These are phyloP conservation scores for Elachura formosa DNA, from an alignment of 2,113 vertebrate genomes.

Conservation along the genomic window DNA sequence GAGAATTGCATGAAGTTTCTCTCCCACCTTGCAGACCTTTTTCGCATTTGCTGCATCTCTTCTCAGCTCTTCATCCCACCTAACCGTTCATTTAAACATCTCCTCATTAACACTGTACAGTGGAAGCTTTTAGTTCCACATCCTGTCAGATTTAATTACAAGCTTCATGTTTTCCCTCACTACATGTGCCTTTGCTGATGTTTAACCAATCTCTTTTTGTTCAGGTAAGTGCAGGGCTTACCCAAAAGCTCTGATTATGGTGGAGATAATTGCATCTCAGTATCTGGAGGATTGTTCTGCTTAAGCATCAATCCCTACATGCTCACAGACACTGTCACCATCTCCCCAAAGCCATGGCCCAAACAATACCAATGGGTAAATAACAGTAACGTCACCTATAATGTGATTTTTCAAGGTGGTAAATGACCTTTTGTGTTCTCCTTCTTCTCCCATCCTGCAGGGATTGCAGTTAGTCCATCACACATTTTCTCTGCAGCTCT, in stretches of 20 bases:
- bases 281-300: neutral
- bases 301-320: rapidly evolving
- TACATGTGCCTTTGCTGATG: neutral
- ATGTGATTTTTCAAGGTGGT: neutral
- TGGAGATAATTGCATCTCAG: neutral
- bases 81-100: neutral
- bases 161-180: neutral
- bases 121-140: neutral
- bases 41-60: neutral
- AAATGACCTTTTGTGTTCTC: neutral
- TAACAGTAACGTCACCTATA: neutral
- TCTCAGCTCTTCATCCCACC: neutral
- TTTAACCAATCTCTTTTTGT: neutral
- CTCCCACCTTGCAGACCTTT: neutral
- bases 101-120: neutral
- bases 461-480: neutral
- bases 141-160: slow-evolving; percentile 34
- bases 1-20: neutral
- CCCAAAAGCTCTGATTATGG: neutral
- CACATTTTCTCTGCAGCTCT: rapidly evolving
- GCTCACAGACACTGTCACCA: neutral
- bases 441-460: neutral
- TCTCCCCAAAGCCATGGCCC: neutral
- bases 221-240: neutral
- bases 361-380: neutral